Evolutionary conservation across 2,797 vertebrate genomes (phyloP), one percentile per base, ranked within the genome.

Genomic region (Gallinago solitaria): DNA sequence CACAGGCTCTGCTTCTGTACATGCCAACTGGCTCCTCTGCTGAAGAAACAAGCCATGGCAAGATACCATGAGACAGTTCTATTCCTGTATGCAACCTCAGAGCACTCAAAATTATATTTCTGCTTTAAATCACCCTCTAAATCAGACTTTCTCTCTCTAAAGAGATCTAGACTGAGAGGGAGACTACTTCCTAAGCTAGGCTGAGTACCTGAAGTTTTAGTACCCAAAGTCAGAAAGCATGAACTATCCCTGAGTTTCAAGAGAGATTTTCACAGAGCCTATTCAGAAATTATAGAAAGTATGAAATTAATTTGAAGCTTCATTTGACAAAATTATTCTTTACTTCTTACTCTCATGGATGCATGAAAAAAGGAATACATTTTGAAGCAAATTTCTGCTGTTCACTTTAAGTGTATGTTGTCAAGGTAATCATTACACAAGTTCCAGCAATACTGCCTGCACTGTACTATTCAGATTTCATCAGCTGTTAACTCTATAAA

Each of bases 401-500:
- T 87, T 95, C 88, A 28, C 93, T 89, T 94, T 96, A 94, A 97
- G 75, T 51, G 53, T 77, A 90, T 39, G 5, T 53, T 88, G 41
- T 47, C 90, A 93, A 96, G 96, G 88, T 90, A 97, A 95, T 91
- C 70, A 93, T 88, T 93, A 94, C 48, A 61, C 11, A 24, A 33
- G 76, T 86, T 81, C 79, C 92, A 90, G 68, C 67, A 96, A 68
- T 53, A 59, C 80, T 86, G 47, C 45, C 87, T 87, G 78, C 47
- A 25, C 61, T 64, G 57, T 21, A 43, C 74, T 91, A 71, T 76
- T 94, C 89, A 95, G 85, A 97, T 94, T 97, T 97, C 89, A 96
- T 96, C 94, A 96, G 81, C 92, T 93, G 91, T 78, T 94, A 96
- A 97, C 94, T 96, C 92, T 77, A 73, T 90, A 97, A 98, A 97